Conservation (phyloP, 2,797 vertebrate genomes). For the Rhadinocentrus ornatus region DNA sequence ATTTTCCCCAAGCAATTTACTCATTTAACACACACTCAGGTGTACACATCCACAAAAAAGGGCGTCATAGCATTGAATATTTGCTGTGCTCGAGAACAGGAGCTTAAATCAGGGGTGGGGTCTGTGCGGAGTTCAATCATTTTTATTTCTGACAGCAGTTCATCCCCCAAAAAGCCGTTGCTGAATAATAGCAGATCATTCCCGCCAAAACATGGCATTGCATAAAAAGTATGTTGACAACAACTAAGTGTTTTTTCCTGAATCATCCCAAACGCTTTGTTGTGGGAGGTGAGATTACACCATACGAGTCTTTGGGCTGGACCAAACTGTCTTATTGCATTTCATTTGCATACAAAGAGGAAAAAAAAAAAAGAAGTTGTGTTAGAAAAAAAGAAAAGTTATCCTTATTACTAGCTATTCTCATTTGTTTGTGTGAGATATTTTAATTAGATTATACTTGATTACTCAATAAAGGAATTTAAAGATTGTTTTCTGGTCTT, state of each 20-base stretch:
- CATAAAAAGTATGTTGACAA: slow-evolving; percentile 41
- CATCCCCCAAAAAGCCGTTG: slow-evolving; percentile 34
- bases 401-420: background rate
- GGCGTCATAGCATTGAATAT: slow-evolving; percentile 38
- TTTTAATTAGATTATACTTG: background rate
- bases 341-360: slow-evolving; percentile 8
- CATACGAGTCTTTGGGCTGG: slow-evolving; percentile 45
- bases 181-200: slow-evolving; percentile 33
- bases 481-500: background rate
- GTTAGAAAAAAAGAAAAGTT: slow-evolving; percentile 11
- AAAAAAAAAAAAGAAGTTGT: slow-evolving; percentile 13
- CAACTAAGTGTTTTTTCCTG: slow-evolving; percentile 40
- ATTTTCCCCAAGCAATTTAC: slow-evolving; percentile 62
- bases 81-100: slow-evolving; percentile 49
- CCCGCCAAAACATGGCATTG: slow-evolving; percentile 38
- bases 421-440: slow-evolving; percentile 2
- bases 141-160: slow-evolving; percentile 41
- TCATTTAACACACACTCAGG: slow-evolving; percentile 28
- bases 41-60: slow-evolving; percentile 10
- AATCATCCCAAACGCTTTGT: slow-evolving; percentile 38
- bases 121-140: slow-evolving; percentile 39
- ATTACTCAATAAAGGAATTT: slow-evolving; percentile 9
- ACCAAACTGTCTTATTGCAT: slow-evolving; percentile 36
- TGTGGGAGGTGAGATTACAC: slow-evolving; percentile 56
- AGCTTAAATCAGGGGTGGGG: slow-evolving; percentile 48